phyloP scores from a whole-genome alignment of 2,797 vertebrate genomes.

The Amniataba percoides region DNA sequence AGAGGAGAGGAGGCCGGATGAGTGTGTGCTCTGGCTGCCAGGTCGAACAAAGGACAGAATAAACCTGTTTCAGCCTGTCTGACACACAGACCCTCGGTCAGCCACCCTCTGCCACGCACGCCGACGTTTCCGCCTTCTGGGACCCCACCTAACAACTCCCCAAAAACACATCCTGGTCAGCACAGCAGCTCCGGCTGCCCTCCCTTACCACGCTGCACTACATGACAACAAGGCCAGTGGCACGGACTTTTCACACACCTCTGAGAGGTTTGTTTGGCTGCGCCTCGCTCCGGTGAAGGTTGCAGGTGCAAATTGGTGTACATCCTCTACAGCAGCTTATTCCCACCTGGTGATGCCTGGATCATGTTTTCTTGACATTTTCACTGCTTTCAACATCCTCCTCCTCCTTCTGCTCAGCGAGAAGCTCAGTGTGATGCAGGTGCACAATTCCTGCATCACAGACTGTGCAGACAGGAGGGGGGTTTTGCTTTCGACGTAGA shows the following conservation, averaged over 20 bases:
- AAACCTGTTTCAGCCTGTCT: slow-evolving; percentile 33
- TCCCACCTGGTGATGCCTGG: slow-evolving; percentile 55
- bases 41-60: slow-evolving; percentile 53
- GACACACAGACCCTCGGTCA: slow-evolving; percentile 53
- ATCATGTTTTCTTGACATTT: slow-evolving; percentile 69
- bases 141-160: slow-evolving; percentile 45
- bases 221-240: slow-evolving; percentile 39
- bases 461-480: background rate
- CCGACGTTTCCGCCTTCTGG: slow-evolving; percentile 19
- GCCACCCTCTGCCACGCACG: slow-evolving; percentile 25
- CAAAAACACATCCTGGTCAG: slow-evolving; percentile 37
- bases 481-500: background rate
- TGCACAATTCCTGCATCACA: slow-evolving; percentile 53
- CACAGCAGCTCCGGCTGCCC: background rate
- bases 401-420: slow-evolving; percentile 26
- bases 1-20: background rate
- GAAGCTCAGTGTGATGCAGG: slow-evolving; percentile 50
- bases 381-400: slow-evolving; percentile 43
- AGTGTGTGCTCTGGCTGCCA: slow-evolving; percentile 8
- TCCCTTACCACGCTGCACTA: slow-evolving; percentile 13
- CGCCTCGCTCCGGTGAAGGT: slow-evolving; percentile 45
- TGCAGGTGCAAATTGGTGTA: slow-evolving; percentile 66
- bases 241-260: slow-evolving; percentile 10
- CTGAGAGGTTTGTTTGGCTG: slow-evolving; percentile 41
- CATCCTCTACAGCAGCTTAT: slow-evolving; percentile 51